Percentiles rank a stretch among this genome's conserved stretches.
Evolutionary conservation across 2,797 vertebrate species (phyloP).

Genomic region (Chelonia mydas): DNA sequence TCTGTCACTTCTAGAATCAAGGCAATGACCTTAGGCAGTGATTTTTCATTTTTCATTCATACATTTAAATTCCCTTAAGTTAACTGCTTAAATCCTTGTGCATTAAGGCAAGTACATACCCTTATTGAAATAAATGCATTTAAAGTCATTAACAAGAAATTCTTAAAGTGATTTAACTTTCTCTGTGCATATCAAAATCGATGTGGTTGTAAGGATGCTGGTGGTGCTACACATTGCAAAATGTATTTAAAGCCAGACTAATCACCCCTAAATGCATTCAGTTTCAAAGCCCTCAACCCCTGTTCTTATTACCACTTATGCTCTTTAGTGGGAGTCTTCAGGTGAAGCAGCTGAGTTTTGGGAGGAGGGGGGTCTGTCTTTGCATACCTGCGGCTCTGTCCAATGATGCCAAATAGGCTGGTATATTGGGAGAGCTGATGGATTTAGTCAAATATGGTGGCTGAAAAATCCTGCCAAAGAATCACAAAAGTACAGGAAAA

Average conservation of each 20-base stretch:
- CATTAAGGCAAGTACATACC: not conserved
- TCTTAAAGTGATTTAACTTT: not conserved
- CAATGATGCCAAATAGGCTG: not conserved
- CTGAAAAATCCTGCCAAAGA: not conserved
- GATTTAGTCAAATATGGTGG: not conserved
- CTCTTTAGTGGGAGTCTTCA: not conserved
- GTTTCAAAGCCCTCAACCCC: not conserved
- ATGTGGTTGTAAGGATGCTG: not conserved
- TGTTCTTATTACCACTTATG: not conserved
- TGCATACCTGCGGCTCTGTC: not conserved
- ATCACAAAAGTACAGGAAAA: not conserved
- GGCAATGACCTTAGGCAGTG: not conserved
- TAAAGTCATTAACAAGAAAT: not conserved
- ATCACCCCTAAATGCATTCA: not conserved
- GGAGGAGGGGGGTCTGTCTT: not conserved
- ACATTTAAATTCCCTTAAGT: slow-evolving; percentile 21
- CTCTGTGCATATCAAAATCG: not conserved
- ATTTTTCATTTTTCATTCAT: not conserved
- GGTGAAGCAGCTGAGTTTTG: not conserved
- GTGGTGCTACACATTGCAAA: not conserved
- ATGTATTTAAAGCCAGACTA: not conserved
- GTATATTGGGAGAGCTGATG: not conserved
- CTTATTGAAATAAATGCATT: not conserved
- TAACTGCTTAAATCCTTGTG: not conserved
- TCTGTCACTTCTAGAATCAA: slow-evolving; percentile 40